Percentiles rank a stretch among this genome's conserved stretches.
Evolutionary conservation across 2,888 invertebrate species (phyloP).

Genomic region (Pemphredon lugubris): DNA sequence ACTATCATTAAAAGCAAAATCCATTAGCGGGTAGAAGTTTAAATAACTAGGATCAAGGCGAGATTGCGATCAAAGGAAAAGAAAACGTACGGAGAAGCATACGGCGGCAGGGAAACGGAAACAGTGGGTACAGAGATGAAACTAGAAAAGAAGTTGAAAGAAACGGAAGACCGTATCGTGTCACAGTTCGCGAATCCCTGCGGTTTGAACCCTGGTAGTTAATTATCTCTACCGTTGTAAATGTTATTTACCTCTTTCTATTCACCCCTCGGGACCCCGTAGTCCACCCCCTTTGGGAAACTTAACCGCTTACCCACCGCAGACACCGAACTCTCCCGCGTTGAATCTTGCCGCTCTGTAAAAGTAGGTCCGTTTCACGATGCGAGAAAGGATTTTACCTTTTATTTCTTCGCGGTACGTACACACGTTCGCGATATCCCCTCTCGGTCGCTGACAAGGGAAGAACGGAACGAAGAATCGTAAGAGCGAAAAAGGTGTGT

Average conservation of each 20-base stretch:
- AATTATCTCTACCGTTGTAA: conserved; percentile 51
- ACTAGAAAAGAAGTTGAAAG: conserved; percentile 1
- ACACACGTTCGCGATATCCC: neutral
- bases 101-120: conserved; percentile 17
- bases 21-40: too few relatives aligned
- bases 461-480: neutral
- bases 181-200: too few relatives aligned
- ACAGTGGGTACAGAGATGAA: conserved; percentile 2
- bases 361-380: neutral
- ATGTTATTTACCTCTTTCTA: conserved; percentile 47
- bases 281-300: conserved; percentile 18
- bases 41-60: too few relatives aligned
- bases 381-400: neutral
- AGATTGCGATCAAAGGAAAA: too few relatives aligned
- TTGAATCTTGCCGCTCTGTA: neutral
- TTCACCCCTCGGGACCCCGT: conserved; percentile 13
- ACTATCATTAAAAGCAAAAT: too few relatives aligned
- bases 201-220: conserved; percentile 28
- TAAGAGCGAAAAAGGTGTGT: neutral
- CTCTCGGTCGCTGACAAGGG: neutral
- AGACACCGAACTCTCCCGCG: conserved; percentile 4
- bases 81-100: conserved; percentile 10
- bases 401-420: neutral
- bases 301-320: conserved; percentile 17
- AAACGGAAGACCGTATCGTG: too few relatives aligned